Percentiles rank a stretch among this genome's conserved stretches.
These are phyloP conservation scores for Cinclus mexicanus DNA, from an alignment of 2,113 vertebrate genomes.

Conservation along the genomic window DNA sequence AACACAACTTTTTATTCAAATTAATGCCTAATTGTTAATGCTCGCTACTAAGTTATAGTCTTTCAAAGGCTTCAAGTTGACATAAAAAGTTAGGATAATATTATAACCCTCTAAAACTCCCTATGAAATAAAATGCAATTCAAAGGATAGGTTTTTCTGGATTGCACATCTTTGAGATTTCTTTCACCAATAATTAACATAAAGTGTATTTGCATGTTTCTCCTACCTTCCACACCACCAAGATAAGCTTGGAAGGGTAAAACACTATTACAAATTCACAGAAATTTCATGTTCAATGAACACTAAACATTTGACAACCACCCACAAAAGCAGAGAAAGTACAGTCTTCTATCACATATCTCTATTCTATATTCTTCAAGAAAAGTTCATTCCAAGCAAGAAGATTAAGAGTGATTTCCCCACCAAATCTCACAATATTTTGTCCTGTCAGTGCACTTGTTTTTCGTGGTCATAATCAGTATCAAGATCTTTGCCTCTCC, in stretches of 20 bases:
- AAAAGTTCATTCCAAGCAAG: neutral
- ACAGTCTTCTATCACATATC: neutral
- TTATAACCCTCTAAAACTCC: neutral
- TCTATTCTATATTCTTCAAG: neutral
- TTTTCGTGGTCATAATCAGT: neutral
- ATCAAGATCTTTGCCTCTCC: neutral
- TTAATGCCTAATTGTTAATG: neutral
- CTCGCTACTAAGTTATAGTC: neutral
- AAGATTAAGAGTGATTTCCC: neutral
- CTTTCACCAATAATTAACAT: neutral
- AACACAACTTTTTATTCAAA: neutral
- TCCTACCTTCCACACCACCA: neutral
- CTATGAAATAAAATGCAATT: neutral
- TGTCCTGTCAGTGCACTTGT: neutral
- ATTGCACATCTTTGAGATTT: neutral
- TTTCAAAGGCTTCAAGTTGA: neutral
- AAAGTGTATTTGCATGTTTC: neutral
- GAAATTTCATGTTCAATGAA: neutral
- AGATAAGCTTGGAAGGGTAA: neutral
- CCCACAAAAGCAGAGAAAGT: neutral
- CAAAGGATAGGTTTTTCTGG: neutral
- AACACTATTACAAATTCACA: neutral
- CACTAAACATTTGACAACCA: neutral
- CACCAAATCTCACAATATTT: neutral
- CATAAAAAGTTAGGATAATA: neutral